Evolutionary conservation across 2,797 vertebrate species (phyloP).

Genomic region (Peromyscus melanophrys): DNA sequence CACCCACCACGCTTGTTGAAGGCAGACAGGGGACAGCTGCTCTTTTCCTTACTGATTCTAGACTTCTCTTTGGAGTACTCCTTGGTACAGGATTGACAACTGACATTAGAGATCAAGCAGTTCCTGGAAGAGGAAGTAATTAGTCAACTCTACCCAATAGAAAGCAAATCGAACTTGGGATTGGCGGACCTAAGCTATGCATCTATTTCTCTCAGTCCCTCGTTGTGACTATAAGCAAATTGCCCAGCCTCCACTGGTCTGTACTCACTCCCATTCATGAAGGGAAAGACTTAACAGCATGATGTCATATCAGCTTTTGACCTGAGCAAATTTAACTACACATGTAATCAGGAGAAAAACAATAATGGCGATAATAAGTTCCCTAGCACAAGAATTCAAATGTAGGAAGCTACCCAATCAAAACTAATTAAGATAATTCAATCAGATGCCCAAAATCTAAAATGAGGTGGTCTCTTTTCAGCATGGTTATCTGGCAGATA

Average conservation of each 20-base stretch:
- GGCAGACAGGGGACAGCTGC: background rate
- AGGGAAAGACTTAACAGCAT: background rate
- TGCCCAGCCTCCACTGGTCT: background rate
- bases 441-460: background rate
- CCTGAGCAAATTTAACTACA: background rate
- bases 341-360: background rate
- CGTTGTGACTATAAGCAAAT: conserved; percentile 13
- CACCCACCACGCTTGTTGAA: background rate
- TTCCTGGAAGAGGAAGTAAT: background rate
- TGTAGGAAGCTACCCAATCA: background rate
- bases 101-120: background rate
- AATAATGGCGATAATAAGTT: background rate
- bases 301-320: background rate
- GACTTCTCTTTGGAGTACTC: background rate
- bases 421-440: background rate
- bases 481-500: background rate
- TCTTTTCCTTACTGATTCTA: background rate
- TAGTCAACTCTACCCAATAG: background rate
- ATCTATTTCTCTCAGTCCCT: background rate
- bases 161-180: conserved; percentile 9
- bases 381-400: background rate
- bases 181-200: background rate
- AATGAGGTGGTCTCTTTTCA: conserved; percentile 2
- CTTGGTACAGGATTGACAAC: background rate
- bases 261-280: background rate